Evolutionary conservation across 2,113 vertebrate genomes (phyloP).

Genomic region (Trogon melanurus): DNA sequence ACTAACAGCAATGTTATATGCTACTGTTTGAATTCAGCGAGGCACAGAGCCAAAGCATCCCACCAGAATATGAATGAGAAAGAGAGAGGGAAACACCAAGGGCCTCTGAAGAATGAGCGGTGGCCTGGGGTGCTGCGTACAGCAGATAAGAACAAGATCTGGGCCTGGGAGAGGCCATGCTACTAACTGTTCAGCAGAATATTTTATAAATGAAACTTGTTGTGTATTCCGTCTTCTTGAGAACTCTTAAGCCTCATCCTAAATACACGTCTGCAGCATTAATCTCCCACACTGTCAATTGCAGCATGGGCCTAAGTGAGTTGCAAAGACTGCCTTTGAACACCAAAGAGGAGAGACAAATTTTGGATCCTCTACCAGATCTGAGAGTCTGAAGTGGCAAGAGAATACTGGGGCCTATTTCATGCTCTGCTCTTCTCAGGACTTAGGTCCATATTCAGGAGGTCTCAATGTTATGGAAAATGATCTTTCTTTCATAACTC

Average conservation of each 20-base stretch:
- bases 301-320: neutral
- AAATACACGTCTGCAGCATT: too few relatives aligned
- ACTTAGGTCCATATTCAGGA: neutral
- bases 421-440: neutral
- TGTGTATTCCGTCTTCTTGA: neutral
- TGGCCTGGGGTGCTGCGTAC: neutral
- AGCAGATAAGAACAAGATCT: neutral
- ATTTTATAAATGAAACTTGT: neutral
- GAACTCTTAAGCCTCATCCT: neutral
- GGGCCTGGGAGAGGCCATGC: neutral
- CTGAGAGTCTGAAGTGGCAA: neutral
- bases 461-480: neutral
- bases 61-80: constrained; percentile 30
- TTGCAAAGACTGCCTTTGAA: neutral
- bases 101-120: neutral
- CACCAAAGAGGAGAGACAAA: neutral
- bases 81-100: neutral
- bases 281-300: neutral
- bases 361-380: neutral
- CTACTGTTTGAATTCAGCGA: neutral
- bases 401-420: neutral
- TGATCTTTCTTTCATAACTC: neutral
- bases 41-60: constrained; percentile 8
- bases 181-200: neutral
- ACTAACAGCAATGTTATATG: neutral